Evolutionary conservation across 2,888 invertebrate genomes (phyloP), one percentile per base, ranked within the genome.

Genomic region (Theretra japonica): DNA sequence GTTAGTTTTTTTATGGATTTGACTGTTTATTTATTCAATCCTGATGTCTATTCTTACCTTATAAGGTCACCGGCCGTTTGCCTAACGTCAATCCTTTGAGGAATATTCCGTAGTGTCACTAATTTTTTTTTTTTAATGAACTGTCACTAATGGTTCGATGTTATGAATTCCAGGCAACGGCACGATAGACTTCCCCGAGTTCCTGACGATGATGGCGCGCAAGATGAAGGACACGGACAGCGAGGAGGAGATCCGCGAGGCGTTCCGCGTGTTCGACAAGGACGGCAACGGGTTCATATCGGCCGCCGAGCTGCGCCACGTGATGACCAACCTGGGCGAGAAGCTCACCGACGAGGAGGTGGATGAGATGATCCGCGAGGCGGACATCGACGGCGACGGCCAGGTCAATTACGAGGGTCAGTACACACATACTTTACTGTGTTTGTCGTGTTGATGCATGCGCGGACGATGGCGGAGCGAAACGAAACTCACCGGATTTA

Each of bases 211-310:
- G 99, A 99, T 99, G 99, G 99, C 99, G 88, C 97, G 99, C 90
- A 99, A 99, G 96, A 99, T 99, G 99, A 99, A 99, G 95, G 99
- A 99, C 95, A 99, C 99, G 81, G 99, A 99, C 95, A 98, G 98
- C 93, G 99, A 99, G 96, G 99, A 99, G 95, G 99, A 99, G 95
- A 99, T 99, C 94, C 97, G 99, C 94, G 99, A 99, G 95, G 99
- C 99, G 83, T 98, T 99, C 97, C 97, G 99, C 95, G 99, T 98
- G 85, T 99, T 99, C 95, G 99, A 99, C 96, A 99, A 99, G 95
- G 99, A 99, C 95, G 99, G 99, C 92, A 99, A 99, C 94, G 99
- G 99, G 86, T 99, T 99, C 96, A 99, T 99, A 95, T 98, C 98
- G 80, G 99, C 99, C 84, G 99, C 99, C 80, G 99, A 99, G 95